phyloP scores from a whole-genome alignment of 2,797 vertebrate genomes.

The Phrynocephalus vlangalii region DNA sequence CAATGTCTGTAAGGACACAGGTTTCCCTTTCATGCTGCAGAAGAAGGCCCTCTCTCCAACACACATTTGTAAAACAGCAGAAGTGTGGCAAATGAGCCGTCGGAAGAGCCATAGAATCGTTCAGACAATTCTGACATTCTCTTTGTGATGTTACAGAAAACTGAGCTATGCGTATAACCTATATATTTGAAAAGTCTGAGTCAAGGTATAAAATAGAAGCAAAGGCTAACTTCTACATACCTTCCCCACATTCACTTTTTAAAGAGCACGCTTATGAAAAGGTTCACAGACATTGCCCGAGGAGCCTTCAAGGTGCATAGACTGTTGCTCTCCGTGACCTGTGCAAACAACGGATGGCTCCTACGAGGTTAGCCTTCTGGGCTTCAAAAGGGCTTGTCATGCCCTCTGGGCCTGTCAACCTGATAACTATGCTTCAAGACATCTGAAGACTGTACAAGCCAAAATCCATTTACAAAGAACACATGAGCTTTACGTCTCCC shows the following conservation, averaged over 20 bases:
- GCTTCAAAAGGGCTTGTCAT: slow-evolving; percentile 30
- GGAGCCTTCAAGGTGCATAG: slow-evolving; percentile 4
- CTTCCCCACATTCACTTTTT: not conserved
- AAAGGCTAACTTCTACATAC: not conserved
- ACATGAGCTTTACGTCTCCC: slow-evolving; percentile 17
- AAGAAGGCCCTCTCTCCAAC: not conserved
- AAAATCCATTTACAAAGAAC: slow-evolving; percentile 23
- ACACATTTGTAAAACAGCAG: not conserved
- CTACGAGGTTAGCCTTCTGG: slow-evolving; percentile 15
- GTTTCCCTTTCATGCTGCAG: not conserved
- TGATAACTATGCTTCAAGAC: slow-evolving; percentile 34
- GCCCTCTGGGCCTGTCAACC: slow-evolving; percentile 20
- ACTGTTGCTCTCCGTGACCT: slow-evolving; percentile 17
- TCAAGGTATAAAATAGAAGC: not conserved
- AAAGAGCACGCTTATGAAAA: not conserved
- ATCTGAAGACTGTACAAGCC: slow-evolving; percentile 27
- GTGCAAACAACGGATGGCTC: slow-evolving; percentile 20
- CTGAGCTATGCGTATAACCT: not conserved
- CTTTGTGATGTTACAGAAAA: not conserved
- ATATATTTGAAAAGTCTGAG: not conserved
- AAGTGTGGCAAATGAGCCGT: not conserved
- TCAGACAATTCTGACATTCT: not conserved
- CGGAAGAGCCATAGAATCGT: not conserved
- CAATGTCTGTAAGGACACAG: not conserved
- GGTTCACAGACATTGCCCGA: not conserved